phyloP scores from a whole-genome alignment of 2,888 invertebrate species.

The Synanthedon tipuliformis region DNA sequence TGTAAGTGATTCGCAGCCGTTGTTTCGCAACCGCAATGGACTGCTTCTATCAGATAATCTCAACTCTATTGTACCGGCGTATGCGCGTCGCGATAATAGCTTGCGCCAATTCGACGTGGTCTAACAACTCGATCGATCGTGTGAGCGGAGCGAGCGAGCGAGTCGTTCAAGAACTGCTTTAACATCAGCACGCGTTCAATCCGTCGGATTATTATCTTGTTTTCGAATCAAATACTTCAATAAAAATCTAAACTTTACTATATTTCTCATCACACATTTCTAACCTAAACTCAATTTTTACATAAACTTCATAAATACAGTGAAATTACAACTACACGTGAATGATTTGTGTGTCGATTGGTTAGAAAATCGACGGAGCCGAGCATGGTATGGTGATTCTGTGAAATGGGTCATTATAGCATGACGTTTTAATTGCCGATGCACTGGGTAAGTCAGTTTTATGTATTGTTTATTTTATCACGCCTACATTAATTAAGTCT shows the following conservation, averaged over 20 bases:
- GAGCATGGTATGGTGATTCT: slow-evolving; percentile 17
- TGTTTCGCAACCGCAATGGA: background rate
- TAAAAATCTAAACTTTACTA: too few species aligned
- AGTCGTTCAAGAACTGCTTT: too few species aligned
- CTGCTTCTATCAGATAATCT: background rate
- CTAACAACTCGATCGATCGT: background rate
- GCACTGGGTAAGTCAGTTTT: background rate
- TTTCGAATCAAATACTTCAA: too few species aligned
- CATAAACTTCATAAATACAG: background rate
- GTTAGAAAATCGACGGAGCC: background rate
- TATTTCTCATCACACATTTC: too few species aligned
- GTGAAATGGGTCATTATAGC: slow-evolving; percentile 17
- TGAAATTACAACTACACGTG: background rate
- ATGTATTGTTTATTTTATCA: background rate
- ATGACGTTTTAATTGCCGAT: background rate
- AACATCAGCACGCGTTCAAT: too few species aligned
- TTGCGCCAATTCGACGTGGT: slow-evolving; percentile 19
- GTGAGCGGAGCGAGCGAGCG: slow-evolving; percentile 6
- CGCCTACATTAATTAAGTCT: background rate
- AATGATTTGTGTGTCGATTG: background rate
- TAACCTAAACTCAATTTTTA: too few species aligned
- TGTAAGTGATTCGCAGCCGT: background rate
- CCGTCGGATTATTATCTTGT: too few species aligned
- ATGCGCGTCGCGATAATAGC: slow-evolving; percentile 45
- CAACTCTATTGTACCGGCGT: slow-evolving; percentile 23